Percentiles rank a stretch among this genome's conserved stretches.
Evolutionary conservation across 2,888 invertebrate genomes (phyloP).

Genomic region (Troglohyphantes excavatus): DNA sequence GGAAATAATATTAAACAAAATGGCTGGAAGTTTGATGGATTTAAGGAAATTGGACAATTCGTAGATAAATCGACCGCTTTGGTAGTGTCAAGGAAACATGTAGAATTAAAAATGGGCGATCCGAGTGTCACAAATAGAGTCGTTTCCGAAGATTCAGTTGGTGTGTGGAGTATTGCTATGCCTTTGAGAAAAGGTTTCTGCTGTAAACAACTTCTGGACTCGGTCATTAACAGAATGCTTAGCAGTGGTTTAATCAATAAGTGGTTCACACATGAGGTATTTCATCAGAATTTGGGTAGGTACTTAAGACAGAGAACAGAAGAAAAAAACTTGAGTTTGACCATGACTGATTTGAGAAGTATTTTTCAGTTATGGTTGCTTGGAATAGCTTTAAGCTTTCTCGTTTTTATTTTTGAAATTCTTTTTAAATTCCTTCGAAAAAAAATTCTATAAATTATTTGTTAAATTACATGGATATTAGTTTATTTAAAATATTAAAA

Average conservation of each 20-base stretch:
- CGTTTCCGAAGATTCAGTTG: slow-evolving; percentile 33
- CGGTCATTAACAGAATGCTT: background rate
- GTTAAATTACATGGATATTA: no score
- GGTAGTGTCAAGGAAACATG: background rate
- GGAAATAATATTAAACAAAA: background rate
- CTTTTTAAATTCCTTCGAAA: no score
- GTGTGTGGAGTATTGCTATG: slow-evolving; percentile 11
- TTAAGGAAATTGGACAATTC: background rate
- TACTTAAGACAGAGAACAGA: background rate
- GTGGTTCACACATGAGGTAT: background rate
- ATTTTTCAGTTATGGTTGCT: background rate
- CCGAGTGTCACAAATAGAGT: background rate
- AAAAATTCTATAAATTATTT: no score
- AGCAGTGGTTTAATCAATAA: slow-evolving; percentile 28
- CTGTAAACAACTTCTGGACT: slow-evolving; percentile 24
- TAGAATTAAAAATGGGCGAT: background rate
- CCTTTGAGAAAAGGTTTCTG: slow-evolving; percentile 37
- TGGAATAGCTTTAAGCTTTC: background rate
- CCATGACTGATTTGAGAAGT: background rate
- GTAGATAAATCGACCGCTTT: background rate
- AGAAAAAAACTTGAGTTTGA: background rate
- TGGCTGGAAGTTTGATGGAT: slow-evolving; percentile 13
- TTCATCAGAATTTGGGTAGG: background rate
- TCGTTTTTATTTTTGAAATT: background rate
- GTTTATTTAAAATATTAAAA: no score